Percentiles rank a stretch among this genome's conserved stretches.
phyloP scores from a whole-genome alignment of 2,797 vertebrate species.

The Eupleurogrammus muticus region DNA sequence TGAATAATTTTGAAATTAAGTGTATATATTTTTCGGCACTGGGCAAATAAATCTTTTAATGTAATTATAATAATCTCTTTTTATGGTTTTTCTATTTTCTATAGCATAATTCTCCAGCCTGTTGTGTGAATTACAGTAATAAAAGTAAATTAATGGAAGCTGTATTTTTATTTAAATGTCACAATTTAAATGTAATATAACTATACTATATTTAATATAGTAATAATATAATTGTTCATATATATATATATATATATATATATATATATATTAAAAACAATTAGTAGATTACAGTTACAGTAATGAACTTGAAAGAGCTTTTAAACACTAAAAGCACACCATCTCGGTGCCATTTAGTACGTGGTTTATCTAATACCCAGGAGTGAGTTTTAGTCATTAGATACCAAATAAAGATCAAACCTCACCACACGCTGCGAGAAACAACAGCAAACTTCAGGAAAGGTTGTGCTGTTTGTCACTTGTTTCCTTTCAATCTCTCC shows the following conservation, averaged over 20 bases:
- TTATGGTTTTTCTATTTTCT: no score
- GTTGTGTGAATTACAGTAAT: slow-evolving; percentile 5
- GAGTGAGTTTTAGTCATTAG: neutral
- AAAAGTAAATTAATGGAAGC: neutral
- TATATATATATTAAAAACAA: no score
- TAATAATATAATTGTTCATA: no score
- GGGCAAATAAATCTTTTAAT: no score
- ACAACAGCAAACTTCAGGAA: neutral
- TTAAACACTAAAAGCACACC: slow-evolving; percentile 6
- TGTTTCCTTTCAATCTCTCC: neutral
- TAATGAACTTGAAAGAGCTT: slow-evolving; percentile 5
- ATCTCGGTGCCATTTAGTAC: slow-evolving; percentile 22
- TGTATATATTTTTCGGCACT: no score
- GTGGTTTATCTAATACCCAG: slow-evolving; percentile 8
- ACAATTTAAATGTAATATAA: no score
- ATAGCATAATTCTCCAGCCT: neutral
- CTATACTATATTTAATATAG: no score
- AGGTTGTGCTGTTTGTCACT: neutral
- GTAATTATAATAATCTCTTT: no score
- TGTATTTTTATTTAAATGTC: no score
- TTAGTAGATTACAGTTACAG: no score
- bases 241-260: no score
- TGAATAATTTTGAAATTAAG: no score
- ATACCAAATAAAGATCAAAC: slow-evolving; percentile 10
- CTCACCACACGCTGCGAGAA: neutral